Evolutionary conservation across 2,888 invertebrate species (phyloP), one percentile per base, ranked within the genome.

Genomic region (Caenorhabditis becei): DNA sequence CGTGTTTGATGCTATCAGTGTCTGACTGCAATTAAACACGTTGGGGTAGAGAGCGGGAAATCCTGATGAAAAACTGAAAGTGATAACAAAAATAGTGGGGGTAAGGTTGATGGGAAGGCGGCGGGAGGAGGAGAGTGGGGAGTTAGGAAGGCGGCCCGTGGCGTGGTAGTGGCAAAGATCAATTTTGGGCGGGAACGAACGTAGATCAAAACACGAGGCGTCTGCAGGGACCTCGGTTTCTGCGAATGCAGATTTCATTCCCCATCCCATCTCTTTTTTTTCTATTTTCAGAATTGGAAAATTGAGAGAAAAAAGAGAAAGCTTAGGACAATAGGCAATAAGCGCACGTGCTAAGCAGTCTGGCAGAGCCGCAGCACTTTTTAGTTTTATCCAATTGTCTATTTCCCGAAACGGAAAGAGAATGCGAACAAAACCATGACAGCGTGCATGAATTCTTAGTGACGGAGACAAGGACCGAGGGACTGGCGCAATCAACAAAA

Each of bases 101-200:
- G 62, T 23, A 37, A 49, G 47, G 44, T 24, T 14, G 59, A 49
- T 41, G 49, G 58, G 70, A 32, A 35, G 54, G 26, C 49, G 58
- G 23, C 18, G 28, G 37, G 44, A 41, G 41, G 23, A 32, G 49
- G 41, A 44, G 10, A 41, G 71, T 49, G 49, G 41, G 23, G 41
- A 70, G 51, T 41, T 41, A 41, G 18, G 18, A 20, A 44, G 56
- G 20, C 37, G 54, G 41, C 51, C 28, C 49, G 20, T 53, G 35
- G 54, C 26, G 51, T n/a, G 47, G 72, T 37, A 72, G 63, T 72
- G 63, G 63, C 74, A 74, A 74, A 74, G 74, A 74, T 74, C 74
- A 65, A 65, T 10, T 14, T 32, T 47, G 69, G 62, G 51, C 61
- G 62, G 53, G 28, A 16, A 14, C 23, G 37, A 8, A 51, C 20